A percentile compares a stretch with the other conserved stretches of the same genome.
phyloP scores from a whole-genome alignment of 2,797 vertebrate species.

The Aselliscus stoliczkanus region DNA sequence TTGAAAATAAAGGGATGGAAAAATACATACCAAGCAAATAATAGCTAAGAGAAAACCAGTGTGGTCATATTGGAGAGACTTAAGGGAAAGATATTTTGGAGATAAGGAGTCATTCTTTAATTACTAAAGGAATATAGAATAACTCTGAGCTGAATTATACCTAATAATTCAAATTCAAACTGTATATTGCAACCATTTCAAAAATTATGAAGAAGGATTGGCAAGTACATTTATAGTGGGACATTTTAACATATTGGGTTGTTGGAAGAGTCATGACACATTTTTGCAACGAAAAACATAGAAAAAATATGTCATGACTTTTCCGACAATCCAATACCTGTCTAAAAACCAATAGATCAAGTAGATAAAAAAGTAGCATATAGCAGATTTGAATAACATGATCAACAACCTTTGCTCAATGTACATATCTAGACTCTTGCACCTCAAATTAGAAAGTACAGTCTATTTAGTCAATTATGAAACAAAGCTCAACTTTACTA shows the following conservation, averaged over 20 bases:
- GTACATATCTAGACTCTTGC: background rate
- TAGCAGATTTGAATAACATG: background rate
- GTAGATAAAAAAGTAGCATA: background rate
- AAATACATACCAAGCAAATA: background rate
- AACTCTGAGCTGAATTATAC: background rate
- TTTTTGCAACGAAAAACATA: no score
- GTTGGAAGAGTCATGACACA: no score
- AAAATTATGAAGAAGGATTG: background rate
- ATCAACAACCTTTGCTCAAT: background rate
- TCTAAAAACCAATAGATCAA: background rate
- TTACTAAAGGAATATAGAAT: background rate
- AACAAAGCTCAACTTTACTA: background rate
- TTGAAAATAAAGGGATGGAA: background rate
- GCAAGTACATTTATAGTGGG: background rate
- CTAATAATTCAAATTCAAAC: background rate
- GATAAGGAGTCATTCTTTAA: background rate
- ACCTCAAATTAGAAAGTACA: background rate
- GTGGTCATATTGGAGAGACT: background rate
- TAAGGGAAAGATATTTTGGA: background rate
- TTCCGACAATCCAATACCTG: no score
- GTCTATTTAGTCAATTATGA: background rate
- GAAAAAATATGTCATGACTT: no score
- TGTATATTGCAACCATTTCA: background rate
- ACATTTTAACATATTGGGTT: background rate
- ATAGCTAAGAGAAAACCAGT: background rate